Percentiles rank a stretch among this genome's conserved stretches.
Evolutionary conservation across 2,113 vertebrate genomes (phyloP).

Genomic region (Acrocephalus kingi): DNA sequence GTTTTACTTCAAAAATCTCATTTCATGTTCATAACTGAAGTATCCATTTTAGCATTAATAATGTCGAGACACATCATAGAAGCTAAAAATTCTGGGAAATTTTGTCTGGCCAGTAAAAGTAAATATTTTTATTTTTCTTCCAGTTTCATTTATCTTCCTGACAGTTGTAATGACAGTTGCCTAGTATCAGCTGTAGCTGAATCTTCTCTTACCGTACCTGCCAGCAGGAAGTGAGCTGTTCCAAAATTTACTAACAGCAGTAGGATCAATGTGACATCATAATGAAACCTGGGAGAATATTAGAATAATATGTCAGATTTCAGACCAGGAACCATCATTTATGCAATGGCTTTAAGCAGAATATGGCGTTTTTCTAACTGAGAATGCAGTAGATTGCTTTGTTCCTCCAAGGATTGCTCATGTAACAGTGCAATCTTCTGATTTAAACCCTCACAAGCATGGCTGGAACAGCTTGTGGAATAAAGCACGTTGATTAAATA

Average conservation of each 20-base stretch:
- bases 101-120: neutral
- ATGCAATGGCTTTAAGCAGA: neutral
- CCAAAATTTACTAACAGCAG: slow-evolving; percentile 43
- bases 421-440: neutral
- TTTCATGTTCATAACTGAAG: neutral
- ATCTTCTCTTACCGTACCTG: neutral
- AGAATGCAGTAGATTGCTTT: neutral
- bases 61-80: neutral
- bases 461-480: neutral
- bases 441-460: slow-evolving; percentile 14
- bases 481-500: slow-evolving; percentile 30
- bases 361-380: slow-evolving; percentile 24
- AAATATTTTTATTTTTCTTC: no score
- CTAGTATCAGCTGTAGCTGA: slow-evolving; percentile 1
- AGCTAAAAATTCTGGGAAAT: neutral
- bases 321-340: slow-evolving; percentile 16
- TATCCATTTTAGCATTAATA: neutral
- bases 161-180: slow-evolving; percentile 38
- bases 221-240: slow-evolving; percentile 18
- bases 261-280: slow-evolving; percentile 5
- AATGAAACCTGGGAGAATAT: slow-evolving; percentile 18
- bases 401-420: neutral
- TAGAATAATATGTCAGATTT: neutral
- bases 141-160: slow-evolving; percentile 36
- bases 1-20: neutral